Base-by-base conservation (phyloP, 2,797 vertebrate genomes). In the Chelon labrosus region DNA sequence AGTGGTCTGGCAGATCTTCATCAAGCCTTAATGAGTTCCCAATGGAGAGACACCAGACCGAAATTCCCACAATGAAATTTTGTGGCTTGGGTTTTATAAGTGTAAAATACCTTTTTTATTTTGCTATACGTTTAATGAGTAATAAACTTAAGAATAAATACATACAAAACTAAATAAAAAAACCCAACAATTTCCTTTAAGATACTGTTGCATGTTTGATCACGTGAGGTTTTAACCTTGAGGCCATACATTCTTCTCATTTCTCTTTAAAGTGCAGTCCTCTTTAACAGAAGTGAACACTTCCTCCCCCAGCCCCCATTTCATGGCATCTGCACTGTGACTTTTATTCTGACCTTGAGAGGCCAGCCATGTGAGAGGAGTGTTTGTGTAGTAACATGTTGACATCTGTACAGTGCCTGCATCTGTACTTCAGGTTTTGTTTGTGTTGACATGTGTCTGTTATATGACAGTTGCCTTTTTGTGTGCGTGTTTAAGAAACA, bases 291-390 rank as follows among this genome's bases (percentile, higher is more conserved):
- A 72, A 44, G 3, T 70, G 19, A 62, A 63, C n/a, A 17, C 31
- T 35, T 61, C 14, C 20, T 22, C 62, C 41, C n/a, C 35, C 38
- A 42, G 61, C 67, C 58, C 49, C 19, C 44, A 44, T 57, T 62
- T 79, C 51, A 42, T 81, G 66, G 60, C 49, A 54, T 80, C 54
- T 65, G 35, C 56, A 51, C 55, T 62, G 64, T 57, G 64, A 52
- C 70, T 73, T 85, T 75, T 41, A 71, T 53, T 73, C 25, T 85
- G 85, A 86, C 85, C 85, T 89, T 86, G 81, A 83, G 50, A 70
- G 57, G 56, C 70, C 77, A 66, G 13, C 44, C 59, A 67, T 70
- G 46, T 74, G 73, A 72, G 74, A 47, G 38, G 39, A 65, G 22
- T n/a, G 9, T 76, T 71, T 67, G 58, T 60, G 47, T 42, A 49